Evolutionary conservation across 2,888 invertebrate species (phyloP), one percentile per base, ranked within the genome.

Genomic region (Drosophila ochracea): DNA sequence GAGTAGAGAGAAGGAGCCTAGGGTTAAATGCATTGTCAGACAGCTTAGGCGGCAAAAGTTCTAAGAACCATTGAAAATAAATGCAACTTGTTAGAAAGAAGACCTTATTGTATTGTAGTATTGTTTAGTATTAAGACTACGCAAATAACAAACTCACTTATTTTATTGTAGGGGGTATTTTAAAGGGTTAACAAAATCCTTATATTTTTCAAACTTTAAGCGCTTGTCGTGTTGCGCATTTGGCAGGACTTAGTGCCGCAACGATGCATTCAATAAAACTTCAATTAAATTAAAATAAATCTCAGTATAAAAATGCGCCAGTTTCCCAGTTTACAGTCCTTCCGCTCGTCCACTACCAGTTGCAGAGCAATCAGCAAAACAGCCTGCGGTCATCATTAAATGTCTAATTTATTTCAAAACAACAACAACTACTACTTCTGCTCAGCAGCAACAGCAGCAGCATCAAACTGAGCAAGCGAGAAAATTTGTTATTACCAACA

Each of bases 321-420:
- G 37, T 13, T 25, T 28, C 52, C 30, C 62, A 66, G 31, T 1
- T 28, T 19, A 4, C 28, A 28, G 68, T 58, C 4, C 33, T 43
- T 47, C 33, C 33, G 16, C 28, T 13, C 28, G 28, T n/a, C 33
- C 21, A 19, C 25, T 49, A 28, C 64, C 78, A 69, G 65, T 74
- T 69, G 80, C 71, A 71, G 82, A 87, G 85, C 90, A 85, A 85
- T 83, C 89, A 88, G 76, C 77, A 79, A 30, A 79, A 85, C 80
- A 83, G 87, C 87, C 90, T 90, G 87, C 83, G 87, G 87, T 88
- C 87, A 88, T 88, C 90, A 88, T 88, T 88, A 88, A 90, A 90
- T 88, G 87, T 88, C 89, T 88, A 90, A 88, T 88, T 88, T 88
- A 88, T 88, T 88, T 88, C 63, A 76, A 70, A 82, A 77, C 76